phyloP scores from a whole-genome alignment of 2,888 invertebrate species.

The Nymphalis c-album region DNA sequence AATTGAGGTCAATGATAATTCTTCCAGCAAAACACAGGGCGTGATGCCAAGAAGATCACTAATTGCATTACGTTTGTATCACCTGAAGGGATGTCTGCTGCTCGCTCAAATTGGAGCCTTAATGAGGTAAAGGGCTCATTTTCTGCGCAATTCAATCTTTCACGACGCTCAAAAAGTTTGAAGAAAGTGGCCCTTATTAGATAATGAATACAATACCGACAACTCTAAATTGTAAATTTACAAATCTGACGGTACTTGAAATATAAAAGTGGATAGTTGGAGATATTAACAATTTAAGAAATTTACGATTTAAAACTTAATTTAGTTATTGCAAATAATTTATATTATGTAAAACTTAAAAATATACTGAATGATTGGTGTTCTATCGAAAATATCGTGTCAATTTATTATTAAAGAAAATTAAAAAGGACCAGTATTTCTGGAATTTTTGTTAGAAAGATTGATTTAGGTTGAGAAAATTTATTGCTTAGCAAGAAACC shows the following conservation, averaged over 20 bases:
- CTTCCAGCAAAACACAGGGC: constrained; percentile 23
- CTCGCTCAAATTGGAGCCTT: constrained; percentile 72
- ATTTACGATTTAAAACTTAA: too few species aligned
- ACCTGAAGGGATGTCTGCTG: constrained; percentile 68
- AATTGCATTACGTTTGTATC: constrained; percentile 77
- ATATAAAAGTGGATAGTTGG: neutral
- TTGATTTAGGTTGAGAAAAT: neutral
- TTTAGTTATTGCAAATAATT: too few species aligned
- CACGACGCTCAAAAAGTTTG: constrained; percentile 23
- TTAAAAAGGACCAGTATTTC: neutral
- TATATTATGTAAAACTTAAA: too few species aligned
- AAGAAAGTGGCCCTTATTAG: constrained; percentile 35
- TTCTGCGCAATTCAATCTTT: constrained; percentile 59
- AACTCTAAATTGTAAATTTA: constrained; percentile 44
- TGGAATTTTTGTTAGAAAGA: constrained; percentile 1
- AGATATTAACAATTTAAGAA: too few species aligned
- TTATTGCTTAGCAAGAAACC: neutral
- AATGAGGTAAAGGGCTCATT: constrained; percentile 73
- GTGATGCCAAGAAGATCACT: constrained; percentile 50
- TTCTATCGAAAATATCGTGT: neutral
- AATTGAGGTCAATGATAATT: constrained; percentile 13
- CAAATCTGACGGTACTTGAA: constrained; percentile 29
- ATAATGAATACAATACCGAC: constrained; percentile 40
- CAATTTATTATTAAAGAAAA: neutral
- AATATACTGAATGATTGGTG: neutral